Evolutionary conservation across 1,140 invertebrate genomes (phyloP), one percentile per base, ranked within the genome.

Genomic region (Heliconius himera): DNA sequence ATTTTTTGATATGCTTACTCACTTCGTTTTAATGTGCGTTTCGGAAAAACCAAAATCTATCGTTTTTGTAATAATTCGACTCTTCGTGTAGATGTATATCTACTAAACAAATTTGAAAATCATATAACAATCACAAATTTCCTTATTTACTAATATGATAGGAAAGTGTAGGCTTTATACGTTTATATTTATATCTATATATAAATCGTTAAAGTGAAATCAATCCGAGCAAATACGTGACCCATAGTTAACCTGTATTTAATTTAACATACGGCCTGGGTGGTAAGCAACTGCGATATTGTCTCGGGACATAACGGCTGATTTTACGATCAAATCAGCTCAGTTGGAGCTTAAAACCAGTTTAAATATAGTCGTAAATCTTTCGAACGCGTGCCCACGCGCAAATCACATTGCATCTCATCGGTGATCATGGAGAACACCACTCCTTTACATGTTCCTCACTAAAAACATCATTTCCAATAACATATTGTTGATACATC

Each of bases 281-380:
- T 91, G 89, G 91, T 86, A 90, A 89, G 83, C 85, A 81, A 83
- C 83, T 82, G 85, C 85, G 87, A 88, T 91, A 89, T 88, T 91
- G 88, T 90, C 89, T 90, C 84, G 84, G 76, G 84, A 87, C 84
- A 86, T 89, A 91, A 89, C 87, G 88, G 86, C 88, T 89, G 86
- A 86, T 88, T 91, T 93, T 90, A 91, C 91, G 89, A 93, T 91
- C 89, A 89, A 91, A 93, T 93, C 89, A 82, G 78, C 86, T 83
- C 88, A 87, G 89, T 90, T 91, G 87, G 88, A 89, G 83, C 88
- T 90, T 92, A 90, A 88, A 92, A 91, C 89, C 90, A 91, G 90
- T 92, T 92, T 91, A 90, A 92, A 92, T 90, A 90, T 87, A 91
- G 89, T 88, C 90, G 90, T 92, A 91, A 91, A 90, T 91, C 90